A percentile compares a stretch with the other conserved stretches of the same genome.
Conservation (phyloP, 1,140 invertebrate species). For the Druon quercuslanigerum region DNA sequence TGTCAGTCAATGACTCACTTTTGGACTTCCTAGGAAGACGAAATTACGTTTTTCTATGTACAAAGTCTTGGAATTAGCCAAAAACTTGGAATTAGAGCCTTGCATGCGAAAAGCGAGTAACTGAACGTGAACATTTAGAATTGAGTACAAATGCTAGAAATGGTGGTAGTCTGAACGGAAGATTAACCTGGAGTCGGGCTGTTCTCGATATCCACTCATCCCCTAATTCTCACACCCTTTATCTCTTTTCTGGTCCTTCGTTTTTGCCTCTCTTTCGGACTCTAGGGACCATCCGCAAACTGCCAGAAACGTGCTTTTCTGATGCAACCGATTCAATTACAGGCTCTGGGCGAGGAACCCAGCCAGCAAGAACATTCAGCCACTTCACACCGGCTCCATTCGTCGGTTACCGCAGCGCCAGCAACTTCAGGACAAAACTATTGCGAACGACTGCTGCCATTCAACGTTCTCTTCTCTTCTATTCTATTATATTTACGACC, state of each 20-base stretch:
- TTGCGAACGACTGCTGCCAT: constrained; percentile 9
- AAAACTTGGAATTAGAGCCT: background rate
- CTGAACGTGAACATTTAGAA: constrained; percentile 2
- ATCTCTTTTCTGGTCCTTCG: constrained; percentile 30
- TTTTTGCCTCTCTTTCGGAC: background rate
- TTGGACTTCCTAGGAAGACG: too few species aligned
- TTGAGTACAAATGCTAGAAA: constrained; percentile 14
- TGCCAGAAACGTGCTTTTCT: constrained; percentile 29
- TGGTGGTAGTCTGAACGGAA: constrained; percentile 12
- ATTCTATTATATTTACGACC: constrained; percentile 27
- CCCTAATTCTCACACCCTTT: constrained; percentile 18
- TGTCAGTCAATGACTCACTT: too few species aligned
- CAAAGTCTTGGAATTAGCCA: background rate
- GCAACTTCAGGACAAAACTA: constrained; percentile 30
- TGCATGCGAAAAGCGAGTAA: background rate
- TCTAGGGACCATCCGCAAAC: constrained; percentile 27
- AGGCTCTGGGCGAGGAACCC: constrained; percentile 17
- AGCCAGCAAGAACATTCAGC: constrained; percentile 23
- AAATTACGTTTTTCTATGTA: too few species aligned
- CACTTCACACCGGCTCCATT: constrained; percentile 28
- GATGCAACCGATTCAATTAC: constrained; percentile 30
- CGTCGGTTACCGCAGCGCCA: constrained; percentile 18
- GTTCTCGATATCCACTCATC: constrained; percentile 29
- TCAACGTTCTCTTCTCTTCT: constrained; percentile 25
- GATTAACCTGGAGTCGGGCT: constrained; percentile 17